A percentile compares a stretch with the other conserved stretches of the same genome.
phyloP scores from a whole-genome alignment of 2,113 vertebrate genomes.

The Panthera uncia region DNA sequence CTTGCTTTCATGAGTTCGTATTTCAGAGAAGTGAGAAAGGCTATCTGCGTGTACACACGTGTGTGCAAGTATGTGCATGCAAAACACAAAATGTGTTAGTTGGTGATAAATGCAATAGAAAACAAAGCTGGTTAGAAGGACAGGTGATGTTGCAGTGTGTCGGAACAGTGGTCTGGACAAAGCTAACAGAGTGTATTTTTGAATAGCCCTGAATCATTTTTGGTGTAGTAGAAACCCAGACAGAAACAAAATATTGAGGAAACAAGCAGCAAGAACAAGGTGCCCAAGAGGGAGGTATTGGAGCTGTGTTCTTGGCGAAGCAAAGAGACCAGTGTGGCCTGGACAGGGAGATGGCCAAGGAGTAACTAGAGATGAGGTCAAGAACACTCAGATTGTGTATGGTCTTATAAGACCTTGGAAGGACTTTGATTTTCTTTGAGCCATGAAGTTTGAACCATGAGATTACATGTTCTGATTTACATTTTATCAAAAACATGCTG shows the following conservation, averaged over 20 bases:
- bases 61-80: not conserved
- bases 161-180: not conserved
- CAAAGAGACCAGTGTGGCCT: not conserved
- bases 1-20: not conserved
- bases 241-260: not conserved
- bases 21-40: not conserved
- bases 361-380: not conserved
- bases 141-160: not conserved
- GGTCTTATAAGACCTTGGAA: not conserved
- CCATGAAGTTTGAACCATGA: not conserved
- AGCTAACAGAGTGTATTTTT: not conserved
- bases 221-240: not conserved
- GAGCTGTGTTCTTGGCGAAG: not conserved
- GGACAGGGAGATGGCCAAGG: rapidly evolving
- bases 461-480: not conserved
- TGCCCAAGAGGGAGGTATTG: not conserved
- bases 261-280: not conserved
- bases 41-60: not conserved
- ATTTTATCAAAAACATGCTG: not conserved
- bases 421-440: not conserved
- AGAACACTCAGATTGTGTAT: not conserved
- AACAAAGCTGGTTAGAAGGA: not conserved
- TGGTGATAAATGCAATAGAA: not conserved
- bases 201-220: not conserved
- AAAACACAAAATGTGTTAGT: not conserved